Evolutionary conservation across 2,888 invertebrate genomes (phyloP).

Genomic region (Selenia dentaria): DNA sequence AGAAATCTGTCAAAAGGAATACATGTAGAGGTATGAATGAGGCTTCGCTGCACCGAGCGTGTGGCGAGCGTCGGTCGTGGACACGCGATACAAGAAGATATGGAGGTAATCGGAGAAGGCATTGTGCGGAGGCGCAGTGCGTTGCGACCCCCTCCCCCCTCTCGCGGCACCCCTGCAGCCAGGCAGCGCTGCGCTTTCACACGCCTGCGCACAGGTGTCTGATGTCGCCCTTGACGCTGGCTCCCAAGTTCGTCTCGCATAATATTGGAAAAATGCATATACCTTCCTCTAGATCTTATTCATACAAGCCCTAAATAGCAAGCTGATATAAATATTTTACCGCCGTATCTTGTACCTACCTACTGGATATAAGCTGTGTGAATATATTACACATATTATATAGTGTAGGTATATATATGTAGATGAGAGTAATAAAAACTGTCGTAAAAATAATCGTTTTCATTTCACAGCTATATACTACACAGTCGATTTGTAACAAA

Average conservation of each 20-base stretch:
- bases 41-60: conserved; percentile 46
- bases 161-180: conserved; percentile 33
- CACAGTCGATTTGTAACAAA: neutral
- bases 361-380: too few relatives aligned
- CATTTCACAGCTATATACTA: neutral
- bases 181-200: conserved; percentile 65
- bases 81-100: conserved; percentile 77
- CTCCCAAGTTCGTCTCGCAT: conserved; percentile 63
- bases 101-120: conserved; percentile 77
- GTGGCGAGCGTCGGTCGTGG: conserved; percentile 33
- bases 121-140: conserved; percentile 79
- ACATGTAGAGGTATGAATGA: conserved; percentile 52
- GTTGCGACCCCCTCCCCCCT: conserved; percentile 59
- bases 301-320: neutral
- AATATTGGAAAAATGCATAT: conserved; percentile 18
- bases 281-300: neutral
- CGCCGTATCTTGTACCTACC: neutral
- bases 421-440: neutral
- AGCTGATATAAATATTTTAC: neutral
- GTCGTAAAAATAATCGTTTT: neutral
- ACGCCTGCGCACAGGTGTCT: conserved; percentile 82
- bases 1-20: conserved; percentile 75
- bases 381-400: too few relatives aligned
- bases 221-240: conserved; percentile 77
- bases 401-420: neutral